These are phyloP conservation scores for Anthonomus grandis DNA, from an alignment of 1,140 invertebrate genomes.

Conservation along the genomic window DNA sequence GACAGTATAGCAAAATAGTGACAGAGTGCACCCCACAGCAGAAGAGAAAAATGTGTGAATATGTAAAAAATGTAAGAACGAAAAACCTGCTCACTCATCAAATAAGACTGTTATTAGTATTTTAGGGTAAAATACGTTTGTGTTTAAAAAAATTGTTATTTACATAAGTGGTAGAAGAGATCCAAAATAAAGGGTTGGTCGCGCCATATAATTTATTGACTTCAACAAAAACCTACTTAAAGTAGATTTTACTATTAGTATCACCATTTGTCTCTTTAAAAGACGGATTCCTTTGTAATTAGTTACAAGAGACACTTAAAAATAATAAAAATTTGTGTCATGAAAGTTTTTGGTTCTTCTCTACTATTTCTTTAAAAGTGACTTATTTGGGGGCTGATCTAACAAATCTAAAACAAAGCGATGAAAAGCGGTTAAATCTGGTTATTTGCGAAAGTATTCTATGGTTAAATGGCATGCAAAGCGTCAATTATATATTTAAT, in stretches of 20 bases:
- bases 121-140: no score
- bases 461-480: slow-evolving; percentile 13
- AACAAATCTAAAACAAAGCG: slow-evolving; percentile 18
- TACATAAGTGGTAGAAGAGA: not conserved
- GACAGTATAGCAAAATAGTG: slow-evolving; percentile 47
- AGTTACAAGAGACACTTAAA: not conserved
- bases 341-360: slow-evolving; percentile 11
- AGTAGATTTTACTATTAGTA: no score
- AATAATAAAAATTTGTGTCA: not conserved
- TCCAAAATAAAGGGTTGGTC: not conserved
- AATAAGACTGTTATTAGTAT: slow-evolving; percentile 4
- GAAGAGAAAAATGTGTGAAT: slow-evolving; percentile 31
- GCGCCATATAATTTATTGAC: not conserved
- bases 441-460: slow-evolving; percentile 11
- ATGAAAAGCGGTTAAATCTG: slow-evolving; percentile 19
- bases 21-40: slow-evolving; percentile 49
- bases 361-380: not conserved
- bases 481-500: no score
- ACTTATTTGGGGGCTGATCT: not conserved
- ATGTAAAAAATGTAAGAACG: slow-evolving; percentile 27
- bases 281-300: no score
- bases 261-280: no score
- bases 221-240: no score
- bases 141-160: no score
- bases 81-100: slow-evolving; percentile 29